Conservation (phyloP, 2,888 invertebrate species). For the Hyalella azteca region DNA sequence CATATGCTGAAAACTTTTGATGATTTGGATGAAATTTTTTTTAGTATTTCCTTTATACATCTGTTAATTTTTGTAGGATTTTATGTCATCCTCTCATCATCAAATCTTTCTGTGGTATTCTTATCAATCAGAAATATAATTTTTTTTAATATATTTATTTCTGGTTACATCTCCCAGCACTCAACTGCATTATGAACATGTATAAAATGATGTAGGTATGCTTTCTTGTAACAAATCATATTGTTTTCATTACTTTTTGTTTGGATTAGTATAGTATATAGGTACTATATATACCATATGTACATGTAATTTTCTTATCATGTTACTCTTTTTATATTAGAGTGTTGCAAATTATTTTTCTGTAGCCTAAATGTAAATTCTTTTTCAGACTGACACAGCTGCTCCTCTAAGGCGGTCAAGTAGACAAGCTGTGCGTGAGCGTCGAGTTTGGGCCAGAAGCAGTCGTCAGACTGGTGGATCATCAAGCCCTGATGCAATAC, state of each 20-base stretch:
- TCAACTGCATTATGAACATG: too few species aligned
- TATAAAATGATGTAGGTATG: too few species aligned
- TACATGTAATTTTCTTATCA: neutral
- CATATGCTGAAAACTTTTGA: neutral
- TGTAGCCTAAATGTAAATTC: neutral
- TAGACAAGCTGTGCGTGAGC: slow-evolving; percentile 49
- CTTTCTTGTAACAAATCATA: too few species aligned
- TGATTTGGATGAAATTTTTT: neutral
- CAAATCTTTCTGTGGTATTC: too few species aligned
- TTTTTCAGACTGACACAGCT: neutral
- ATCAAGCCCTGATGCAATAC: neutral
- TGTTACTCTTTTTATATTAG: neutral
- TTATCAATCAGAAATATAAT: too few species aligned
- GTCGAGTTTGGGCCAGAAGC: slow-evolving; percentile 48
- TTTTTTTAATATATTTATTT: too few species aligned
- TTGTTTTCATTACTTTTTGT: neutral
- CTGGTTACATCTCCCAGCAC: too few species aligned
- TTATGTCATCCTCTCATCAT: too few species aligned
- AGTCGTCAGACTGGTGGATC: neutral
- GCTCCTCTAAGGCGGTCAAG: slow-evolving; percentile 48
- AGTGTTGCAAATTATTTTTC: neutral
- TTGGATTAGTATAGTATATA: neutral
- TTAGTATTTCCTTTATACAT: neutral
- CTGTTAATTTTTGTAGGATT: neutral
- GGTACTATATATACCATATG: neutral